Conservation (phyloP, 2,113 vertebrate genomes). For the Corythoichthys haematopterus region DNA sequence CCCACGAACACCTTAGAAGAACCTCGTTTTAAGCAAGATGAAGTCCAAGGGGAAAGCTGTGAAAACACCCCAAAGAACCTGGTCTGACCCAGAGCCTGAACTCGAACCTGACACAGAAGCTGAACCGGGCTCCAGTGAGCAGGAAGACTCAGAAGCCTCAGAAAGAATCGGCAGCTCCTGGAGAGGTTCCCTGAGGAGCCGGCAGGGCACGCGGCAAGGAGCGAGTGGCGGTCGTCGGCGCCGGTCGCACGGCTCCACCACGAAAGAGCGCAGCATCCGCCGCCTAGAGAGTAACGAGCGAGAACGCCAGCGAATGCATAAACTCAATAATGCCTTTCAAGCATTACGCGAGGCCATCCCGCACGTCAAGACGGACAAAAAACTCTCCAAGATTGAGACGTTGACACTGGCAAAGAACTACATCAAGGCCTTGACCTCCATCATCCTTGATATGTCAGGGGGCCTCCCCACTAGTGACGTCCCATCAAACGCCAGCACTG, state of each 20-base stretch:
- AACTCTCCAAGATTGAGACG: conserved; percentile 98
- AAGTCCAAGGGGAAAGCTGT: conserved; percentile 85
- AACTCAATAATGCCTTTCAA: conserved; percentile 97
- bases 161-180: conserved; percentile 61
- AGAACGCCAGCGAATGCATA: conserved; percentile 96
- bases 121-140: conserved; percentile 64
- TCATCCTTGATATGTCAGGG: conserved; percentile 87
- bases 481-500: conserved; percentile 52
- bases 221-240: conserved; percentile 43
- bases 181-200: conserved; percentile 58
- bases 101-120: conserved; percentile 62
- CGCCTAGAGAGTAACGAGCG: conserved; percentile 94
- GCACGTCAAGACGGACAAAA: conserved; percentile 88
- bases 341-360: conserved; percentile 91
- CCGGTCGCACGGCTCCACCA: conserved; percentile 55
- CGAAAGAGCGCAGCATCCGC: conserved; percentile 80
- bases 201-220: conserved; percentile 30
- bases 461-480: conserved; percentile 71
- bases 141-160: conserved; percentile 76
- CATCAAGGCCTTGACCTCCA: conserved; percentile 92
- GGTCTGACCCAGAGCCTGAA: conserved; percentile 63
- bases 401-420: conserved; percentile 97
- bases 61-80: conserved; percentile 65
- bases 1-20: conserved; percentile 8
- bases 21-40: conserved; percentile 67